Conservation (phyloP, 2,888 invertebrate genomes). For the Macrophya alboannulata region DNA sequence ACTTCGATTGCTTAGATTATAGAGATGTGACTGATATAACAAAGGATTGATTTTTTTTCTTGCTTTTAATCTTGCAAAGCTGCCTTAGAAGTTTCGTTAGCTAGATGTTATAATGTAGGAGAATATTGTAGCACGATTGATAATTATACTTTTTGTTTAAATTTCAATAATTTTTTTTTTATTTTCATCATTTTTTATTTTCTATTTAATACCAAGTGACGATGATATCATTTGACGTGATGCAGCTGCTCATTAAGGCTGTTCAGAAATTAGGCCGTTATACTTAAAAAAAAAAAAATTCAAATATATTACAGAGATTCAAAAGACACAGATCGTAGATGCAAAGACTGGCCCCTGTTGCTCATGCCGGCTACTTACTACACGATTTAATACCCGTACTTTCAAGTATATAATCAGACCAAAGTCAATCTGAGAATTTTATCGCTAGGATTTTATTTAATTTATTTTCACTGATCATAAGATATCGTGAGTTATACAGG, state of each 20-base stretch:
- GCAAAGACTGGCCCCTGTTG: constrained; percentile 79
- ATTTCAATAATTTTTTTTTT: background rate
- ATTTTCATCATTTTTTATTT: too few relatives aligned
- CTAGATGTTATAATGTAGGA: background rate
- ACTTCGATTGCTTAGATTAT: background rate
- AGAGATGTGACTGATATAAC: background rate
- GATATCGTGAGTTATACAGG: background rate
- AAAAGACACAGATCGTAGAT: constrained; percentile 78
- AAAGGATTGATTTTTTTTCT: background rate
- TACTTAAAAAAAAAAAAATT: background rate
- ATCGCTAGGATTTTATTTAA: background rate
- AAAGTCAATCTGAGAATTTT: constrained; percentile 32
- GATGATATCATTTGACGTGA: constrained; percentile 17
- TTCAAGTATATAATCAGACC: background rate
- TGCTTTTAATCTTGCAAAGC: background rate
- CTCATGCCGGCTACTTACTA: constrained; percentile 78
- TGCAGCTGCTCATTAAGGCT: background rate
- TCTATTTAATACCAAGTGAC: constrained; percentile 2
- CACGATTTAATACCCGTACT: constrained; percentile 50
- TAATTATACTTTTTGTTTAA: background rate
- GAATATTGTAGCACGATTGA: background rate
- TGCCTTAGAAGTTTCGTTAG: background rate
- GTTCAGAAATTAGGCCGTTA: constrained; percentile 50
- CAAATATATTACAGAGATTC: constrained; percentile 70
- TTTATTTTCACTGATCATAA: background rate